Evolutionary conservation across 1,140 invertebrate genomes (phyloP).

Genomic region (Penaeus indicus): DNA sequence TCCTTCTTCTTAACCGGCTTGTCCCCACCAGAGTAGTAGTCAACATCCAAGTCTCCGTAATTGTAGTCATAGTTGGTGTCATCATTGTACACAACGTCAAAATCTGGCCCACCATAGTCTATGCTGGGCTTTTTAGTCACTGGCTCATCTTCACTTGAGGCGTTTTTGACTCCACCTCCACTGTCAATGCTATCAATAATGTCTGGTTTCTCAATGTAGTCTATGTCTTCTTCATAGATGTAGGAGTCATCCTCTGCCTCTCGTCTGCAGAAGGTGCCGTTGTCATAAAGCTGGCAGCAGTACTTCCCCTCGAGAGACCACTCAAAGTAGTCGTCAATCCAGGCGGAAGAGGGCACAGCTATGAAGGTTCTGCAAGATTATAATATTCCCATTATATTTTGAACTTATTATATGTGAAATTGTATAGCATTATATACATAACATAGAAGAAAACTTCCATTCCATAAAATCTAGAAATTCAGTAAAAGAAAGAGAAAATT

Average conservation of each 20-base stretch:
- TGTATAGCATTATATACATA: not conserved
- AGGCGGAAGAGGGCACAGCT: constrained; percentile 82
- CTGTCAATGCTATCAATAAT: too few relatives aligned
- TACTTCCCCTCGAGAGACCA: constrained; percentile 77
- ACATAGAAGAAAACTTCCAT: not conserved
- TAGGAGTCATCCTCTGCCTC: constrained; percentile 40
- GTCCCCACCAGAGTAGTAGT: constrained; percentile 3
- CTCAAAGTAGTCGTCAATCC: constrained; percentile 93
- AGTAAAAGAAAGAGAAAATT: not conserved
- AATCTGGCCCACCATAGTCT: constrained; percentile 19
- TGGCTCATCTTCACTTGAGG: too few relatives aligned
- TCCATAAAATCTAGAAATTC: too few relatives aligned
- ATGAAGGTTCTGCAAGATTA: constrained; percentile 79
- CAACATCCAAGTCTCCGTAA: constrained; percentile 59
- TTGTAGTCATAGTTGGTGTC: constrained; percentile 57
- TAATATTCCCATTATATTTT: not conserved
- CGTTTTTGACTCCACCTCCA: too few relatives aligned
- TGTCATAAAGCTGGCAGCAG: constrained; percentile 77
- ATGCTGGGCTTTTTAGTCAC: not conserved
- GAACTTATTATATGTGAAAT: not conserved
- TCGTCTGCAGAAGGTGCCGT: constrained; percentile 57
- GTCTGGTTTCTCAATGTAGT: not conserved
- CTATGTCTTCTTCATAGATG: constrained; percentile 11
- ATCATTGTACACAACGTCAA: constrained; percentile 31
- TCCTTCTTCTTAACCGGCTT: constrained; percentile 8